Percentiles rank a stretch among this genome's conserved stretches.
These are phyloP conservation scores for Pogonomyrmex barbatus DNA, from an alignment of 1,140 invertebrate genomes.

Conservation along the genomic window DNA sequence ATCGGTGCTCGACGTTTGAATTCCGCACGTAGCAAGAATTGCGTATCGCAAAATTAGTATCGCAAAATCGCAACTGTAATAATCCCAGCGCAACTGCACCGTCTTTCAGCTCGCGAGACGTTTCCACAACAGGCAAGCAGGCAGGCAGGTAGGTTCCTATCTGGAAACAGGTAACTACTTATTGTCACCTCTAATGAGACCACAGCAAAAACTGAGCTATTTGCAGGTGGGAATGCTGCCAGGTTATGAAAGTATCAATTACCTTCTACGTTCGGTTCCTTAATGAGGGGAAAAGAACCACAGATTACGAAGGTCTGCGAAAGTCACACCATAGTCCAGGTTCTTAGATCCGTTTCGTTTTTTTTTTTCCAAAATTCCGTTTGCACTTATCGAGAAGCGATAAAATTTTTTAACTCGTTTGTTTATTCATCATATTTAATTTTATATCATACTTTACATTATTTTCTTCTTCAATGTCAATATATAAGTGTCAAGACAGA, in stretches of 20 bases:
- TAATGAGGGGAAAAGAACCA: constrained; percentile 81
- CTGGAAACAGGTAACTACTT: constrained; percentile 84
- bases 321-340: constrained; percentile 54
- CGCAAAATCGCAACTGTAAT: constrained; percentile 51
- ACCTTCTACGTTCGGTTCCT: constrained; percentile 82
- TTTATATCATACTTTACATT: not conserved
- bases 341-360: constrained; percentile 67
- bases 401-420: constrained; percentile 14
- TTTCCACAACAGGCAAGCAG: constrained; percentile 53
- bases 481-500: not conserved
- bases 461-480: not conserved
- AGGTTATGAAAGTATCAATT: constrained; percentile 85
- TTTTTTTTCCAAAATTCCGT: constrained; percentile 53
- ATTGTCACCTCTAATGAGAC: constrained; percentile 85
- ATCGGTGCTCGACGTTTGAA: constrained; percentile 5
- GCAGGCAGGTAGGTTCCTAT: constrained; percentile 75
- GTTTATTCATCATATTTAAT: not conserved
- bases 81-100: constrained; percentile 38
- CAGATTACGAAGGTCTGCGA: constrained; percentile 67
- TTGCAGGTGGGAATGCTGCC: constrained; percentile 83
- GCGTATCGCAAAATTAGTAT: constrained; percentile 8
- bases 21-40: constrained; percentile 5
- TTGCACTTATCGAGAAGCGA: not conserved
- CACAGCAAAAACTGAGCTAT: constrained; percentile 80
- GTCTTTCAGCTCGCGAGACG: constrained; percentile 58